These are phyloP conservation scores for Amiota communis DNA, from an alignment of 2,888 invertebrate genomes.

Conservation along the genomic window DNA sequence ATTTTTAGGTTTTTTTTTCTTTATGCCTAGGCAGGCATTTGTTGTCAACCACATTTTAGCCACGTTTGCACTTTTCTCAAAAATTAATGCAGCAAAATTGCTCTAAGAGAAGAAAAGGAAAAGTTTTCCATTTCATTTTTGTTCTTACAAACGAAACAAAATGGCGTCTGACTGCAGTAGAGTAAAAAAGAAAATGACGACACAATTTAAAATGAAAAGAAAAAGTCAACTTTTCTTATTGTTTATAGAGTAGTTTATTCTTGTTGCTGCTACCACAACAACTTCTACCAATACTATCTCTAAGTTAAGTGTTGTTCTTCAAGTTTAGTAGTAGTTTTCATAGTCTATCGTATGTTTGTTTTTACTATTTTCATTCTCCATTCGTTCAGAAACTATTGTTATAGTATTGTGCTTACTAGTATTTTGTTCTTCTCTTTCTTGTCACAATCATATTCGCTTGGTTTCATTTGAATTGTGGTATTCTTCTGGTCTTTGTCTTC, in stretches of 20 bases:
- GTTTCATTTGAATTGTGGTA: neutral
- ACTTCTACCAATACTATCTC: too few relatives aligned
- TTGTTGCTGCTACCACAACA: too few relatives aligned
- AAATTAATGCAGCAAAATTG: conserved; percentile 19
- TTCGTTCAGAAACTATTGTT: too few relatives aligned
- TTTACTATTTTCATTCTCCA: too few relatives aligned
- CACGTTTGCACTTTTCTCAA: conserved; percentile 25
- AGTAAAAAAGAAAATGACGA: neutral
- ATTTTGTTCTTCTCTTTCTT: neutral
- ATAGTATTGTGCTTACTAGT: too few relatives aligned
- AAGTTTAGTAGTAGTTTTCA: neutral
- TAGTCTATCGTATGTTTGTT: too few relatives aligned
- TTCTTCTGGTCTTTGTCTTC: neutral
- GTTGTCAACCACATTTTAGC: conserved; percentile 5
- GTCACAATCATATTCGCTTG: neutral
- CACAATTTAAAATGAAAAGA: neutral
- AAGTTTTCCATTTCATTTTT: too few relatives aligned
- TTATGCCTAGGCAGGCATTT: too few relatives aligned
- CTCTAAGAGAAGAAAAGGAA: neutral
- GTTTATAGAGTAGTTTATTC: neutral
- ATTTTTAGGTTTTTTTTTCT: too few relatives aligned
- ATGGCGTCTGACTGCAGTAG: neutral
- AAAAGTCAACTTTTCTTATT: conserved; percentile 4
- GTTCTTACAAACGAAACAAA: neutral
- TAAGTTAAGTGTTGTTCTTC: neutral